Evolutionary conservation across 2,797 vertebrate genomes (phyloP), one percentile per base, ranked within the genome.

Genomic region (Acipenser oxyrinchus): DNA sequence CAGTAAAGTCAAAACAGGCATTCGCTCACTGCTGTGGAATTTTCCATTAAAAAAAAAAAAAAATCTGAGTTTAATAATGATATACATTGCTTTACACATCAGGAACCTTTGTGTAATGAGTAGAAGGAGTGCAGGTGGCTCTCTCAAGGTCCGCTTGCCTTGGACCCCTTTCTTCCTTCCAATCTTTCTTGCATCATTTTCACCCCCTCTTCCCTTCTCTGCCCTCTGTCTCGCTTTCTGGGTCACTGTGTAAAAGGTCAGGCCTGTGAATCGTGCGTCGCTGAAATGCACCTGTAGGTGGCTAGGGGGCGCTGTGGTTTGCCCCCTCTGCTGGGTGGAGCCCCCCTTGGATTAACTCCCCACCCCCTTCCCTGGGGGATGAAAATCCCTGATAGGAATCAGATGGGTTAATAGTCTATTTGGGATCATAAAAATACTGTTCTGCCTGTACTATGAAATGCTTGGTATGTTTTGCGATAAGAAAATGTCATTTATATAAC

Each of bases 161-260:
- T 4, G 63, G n/a, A 51, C 10, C 8, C n/a, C 51, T 63, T 77
- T 76, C 67, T 73, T 63, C 49, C 52, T n/a, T 52, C 58, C 15
- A 68, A 0, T 64, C 63, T 51, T 51, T 6, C 23, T 37, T 37
- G 23, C 23, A 37, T 37, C 23, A 37, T 37, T 37, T 37, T 37
- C 23, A 37, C 23, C 23, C 3, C 23, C 23, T 37, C 23, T 37
- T 37, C 23, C 23, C 23, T 37, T 37, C 23, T 37, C 23, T 37
- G 23, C 23, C 23, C 2, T 3, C 2, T 4, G 23, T 37, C 23
- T 37, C 23, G 23, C 23, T 37, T 37, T 13, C 13, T 18, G 63
- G 81, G 81, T 88, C 80, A 84, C 77, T 85, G 78, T 84, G 84
- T 81, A 81, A 88, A 83, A 85, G 86, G 82, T 87, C 55, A 13